Evolutionary conservation across 2,113 vertebrate genomes (phyloP).

Genomic region (Spilogale gracilis): DNA sequence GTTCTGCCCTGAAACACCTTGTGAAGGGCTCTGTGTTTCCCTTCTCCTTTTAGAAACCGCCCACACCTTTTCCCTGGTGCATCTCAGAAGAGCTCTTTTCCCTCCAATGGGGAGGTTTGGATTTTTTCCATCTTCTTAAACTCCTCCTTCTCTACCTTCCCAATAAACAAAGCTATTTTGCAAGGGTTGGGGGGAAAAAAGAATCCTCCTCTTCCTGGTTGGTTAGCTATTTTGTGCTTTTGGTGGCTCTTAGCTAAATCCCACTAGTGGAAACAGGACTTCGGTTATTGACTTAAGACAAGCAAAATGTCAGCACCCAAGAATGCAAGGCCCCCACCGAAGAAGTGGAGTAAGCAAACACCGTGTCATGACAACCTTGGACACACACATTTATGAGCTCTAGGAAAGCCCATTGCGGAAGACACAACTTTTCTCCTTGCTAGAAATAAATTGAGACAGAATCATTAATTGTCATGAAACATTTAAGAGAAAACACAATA

Average conservation of each 20-base stretch:
- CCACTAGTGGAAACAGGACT: neutral
- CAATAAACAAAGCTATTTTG: neutral
- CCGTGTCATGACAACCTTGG: neutral
- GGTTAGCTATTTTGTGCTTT: neutral
- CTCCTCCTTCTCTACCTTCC: neutral
- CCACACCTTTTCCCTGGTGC: neutral
- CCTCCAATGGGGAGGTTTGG: neutral
- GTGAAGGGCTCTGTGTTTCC: neutral
- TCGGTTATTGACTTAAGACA: neutral
- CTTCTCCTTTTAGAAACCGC: conserved; percentile 6
- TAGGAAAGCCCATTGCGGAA: neutral
- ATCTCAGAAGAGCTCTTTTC: neutral
- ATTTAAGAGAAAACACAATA: neutral
- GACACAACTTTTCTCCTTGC: neutral
- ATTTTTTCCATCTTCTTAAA: neutral
- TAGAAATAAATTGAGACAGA: neutral
- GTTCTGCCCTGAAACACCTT: neutral
- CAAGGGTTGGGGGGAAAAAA: neutral
- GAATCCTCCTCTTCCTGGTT: neutral
- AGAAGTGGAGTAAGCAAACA: neutral
- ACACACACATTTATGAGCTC: neutral
- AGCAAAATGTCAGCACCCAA: neutral
- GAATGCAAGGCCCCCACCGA: neutral
- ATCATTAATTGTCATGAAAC: neutral
- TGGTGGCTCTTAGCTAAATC: neutral